Evolutionary conservation across 2,113 vertebrate genomes (phyloP), one percentile per base, ranked within the genome.

Genomic region (Semnornis frantzii): DNA sequence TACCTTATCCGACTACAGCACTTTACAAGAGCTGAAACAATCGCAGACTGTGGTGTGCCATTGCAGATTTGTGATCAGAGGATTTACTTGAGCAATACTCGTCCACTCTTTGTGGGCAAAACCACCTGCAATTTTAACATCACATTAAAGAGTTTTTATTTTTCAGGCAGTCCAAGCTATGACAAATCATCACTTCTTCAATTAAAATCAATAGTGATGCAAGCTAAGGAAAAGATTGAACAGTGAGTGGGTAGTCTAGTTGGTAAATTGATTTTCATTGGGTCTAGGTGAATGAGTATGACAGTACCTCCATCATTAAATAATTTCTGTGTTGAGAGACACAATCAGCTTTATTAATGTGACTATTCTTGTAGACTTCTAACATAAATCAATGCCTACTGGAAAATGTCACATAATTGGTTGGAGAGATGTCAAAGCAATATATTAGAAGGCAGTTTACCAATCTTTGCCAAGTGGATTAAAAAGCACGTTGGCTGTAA

Each of bases 121-220:
- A 74, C 68, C 74, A n/a, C 76, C 63, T 74, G 76, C 42, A 50
- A 34, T 86, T 92, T 80, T 82, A 88, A 57, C 86, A 91, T 55
- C 34, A 10, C 31, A 6, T 62, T 68, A 48, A 76, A 86, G 50
- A 58, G 48, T 21, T 81, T 70, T 92, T 85, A 28, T 65, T 68
- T 87, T 82, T 87, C 44, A 80, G 82, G 82, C 42, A 70, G 10
- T 58, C 44, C 65, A 57, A 93, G 55, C 79, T 70, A 31, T 68
- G 91, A 86, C 82, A 86, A 89, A 79, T 88, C 1, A 0, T 58
- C 72, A 76, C 77, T 93, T 77, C 62, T 95, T 85, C 79, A 86
- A 81, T 95, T 95, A 92, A 85, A 90, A 95, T 91, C 92, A 78
- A 74, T 86, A 86, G 52, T 10, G 42, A n/a, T 70, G 52, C n/a